These are phyloP conservation scores for Spatulosminthurus flaviceps DNA, from an alignment of 2,888 invertebrate species.

Conservation along the genomic window DNA sequence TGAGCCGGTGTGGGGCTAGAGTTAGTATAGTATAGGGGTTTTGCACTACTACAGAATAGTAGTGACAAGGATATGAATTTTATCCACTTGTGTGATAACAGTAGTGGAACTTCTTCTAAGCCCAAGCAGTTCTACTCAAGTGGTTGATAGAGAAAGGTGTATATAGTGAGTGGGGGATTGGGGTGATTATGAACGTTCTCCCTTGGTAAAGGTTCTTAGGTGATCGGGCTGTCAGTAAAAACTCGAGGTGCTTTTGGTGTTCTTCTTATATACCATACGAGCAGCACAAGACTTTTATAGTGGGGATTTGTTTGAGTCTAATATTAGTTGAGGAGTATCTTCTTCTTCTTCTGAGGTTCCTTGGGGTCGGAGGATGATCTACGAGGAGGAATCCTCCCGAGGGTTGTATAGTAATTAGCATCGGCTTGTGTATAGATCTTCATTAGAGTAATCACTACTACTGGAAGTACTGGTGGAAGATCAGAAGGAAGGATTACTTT, in stretches of 20 bases:
- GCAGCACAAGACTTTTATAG: too few relatives aligned
- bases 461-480: not conserved
- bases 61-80: not conserved
- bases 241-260: too few relatives aligned
- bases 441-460: not conserved
- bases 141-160: not conserved
- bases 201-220: too few relatives aligned
- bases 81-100: not conserved
- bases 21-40: too few relatives aligned
- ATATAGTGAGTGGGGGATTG: not conserved
- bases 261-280: too few relatives aligned
- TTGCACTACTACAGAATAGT: too few relatives aligned
- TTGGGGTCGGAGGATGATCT: not conserved
- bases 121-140: constrained; percentile 3
- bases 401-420: not conserved
- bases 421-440: not conserved
- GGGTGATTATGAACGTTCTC: too few relatives aligned
- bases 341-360: not conserved
- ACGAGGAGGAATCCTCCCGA: not conserved
- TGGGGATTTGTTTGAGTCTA: too few relatives aligned
- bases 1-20: too few relatives aligned
- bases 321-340: too few relatives aligned
- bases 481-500: not conserved
- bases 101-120: constrained; percentile 1
- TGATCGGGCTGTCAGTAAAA: too few relatives aligned